These are phyloP conservation scores for Oscheius myriophilus DNA, from an alignment of 2,888 invertebrate genomes.

Conservation along the genomic window DNA sequence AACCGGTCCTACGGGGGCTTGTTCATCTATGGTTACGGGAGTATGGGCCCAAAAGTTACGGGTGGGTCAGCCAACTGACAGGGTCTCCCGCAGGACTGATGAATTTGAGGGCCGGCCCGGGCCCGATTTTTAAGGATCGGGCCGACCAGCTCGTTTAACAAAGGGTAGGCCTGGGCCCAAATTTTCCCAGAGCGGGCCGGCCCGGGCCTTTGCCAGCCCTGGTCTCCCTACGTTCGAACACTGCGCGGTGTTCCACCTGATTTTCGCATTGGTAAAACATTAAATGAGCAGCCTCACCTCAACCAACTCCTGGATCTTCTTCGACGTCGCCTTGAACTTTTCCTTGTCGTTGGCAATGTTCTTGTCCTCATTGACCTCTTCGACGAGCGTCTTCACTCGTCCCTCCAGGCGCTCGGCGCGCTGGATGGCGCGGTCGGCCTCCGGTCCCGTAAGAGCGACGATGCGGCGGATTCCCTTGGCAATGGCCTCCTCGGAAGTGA, in stretches of 20 bases:
- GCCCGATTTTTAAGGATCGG: no score
- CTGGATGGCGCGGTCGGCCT: slow-evolving; percentile 65
- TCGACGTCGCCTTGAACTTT: slow-evolving; percentile 76
- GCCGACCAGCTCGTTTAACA: no score
- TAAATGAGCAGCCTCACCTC: slow-evolving; percentile 45
- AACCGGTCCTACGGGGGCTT: no score
- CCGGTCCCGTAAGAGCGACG: slow-evolving; percentile 88
- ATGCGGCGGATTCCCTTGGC: slow-evolving; percentile 96
- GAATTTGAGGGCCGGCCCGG: no score
- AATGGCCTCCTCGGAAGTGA: slow-evolving; percentile 96
- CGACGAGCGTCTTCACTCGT: slow-evolving; percentile 41
- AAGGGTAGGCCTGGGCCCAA: no score
- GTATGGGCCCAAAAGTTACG: no score
- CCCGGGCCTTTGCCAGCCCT: not conserved
- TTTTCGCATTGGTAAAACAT: no score
- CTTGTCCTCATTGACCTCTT: slow-evolving; percentile 48
- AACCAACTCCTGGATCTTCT: slow-evolving; percentile 76
- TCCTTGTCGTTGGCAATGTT: slow-evolving; percentile 50
- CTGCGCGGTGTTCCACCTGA: no score
- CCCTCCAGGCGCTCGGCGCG: slow-evolving; percentile 61
- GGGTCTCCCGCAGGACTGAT: no score
- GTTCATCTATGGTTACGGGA: no score
- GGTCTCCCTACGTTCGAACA: not conserved
- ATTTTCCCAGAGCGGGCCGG: no score
- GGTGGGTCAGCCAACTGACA: no score